Percentiles rank a stretch among this genome's conserved stretches.
These are phyloP conservation scores for Kuschelorhynchus macadamiae DNA, from an alignment of 2,888 invertebrate genomes.

Conservation along the genomic window DNA sequence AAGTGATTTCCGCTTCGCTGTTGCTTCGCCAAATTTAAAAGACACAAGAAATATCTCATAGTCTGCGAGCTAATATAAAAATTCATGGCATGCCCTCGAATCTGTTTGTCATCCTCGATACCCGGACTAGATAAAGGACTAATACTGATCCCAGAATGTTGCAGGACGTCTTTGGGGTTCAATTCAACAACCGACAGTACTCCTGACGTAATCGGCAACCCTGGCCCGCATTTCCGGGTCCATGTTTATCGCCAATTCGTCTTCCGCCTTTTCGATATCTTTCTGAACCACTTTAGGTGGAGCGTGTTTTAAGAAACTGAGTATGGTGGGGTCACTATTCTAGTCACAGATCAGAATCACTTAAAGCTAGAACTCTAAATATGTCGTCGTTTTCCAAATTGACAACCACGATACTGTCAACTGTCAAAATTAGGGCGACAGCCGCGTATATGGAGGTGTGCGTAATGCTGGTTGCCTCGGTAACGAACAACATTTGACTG, in stretches of 20 bases:
- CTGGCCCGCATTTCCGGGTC: slow-evolving; percentile 71
- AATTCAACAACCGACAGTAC: slow-evolving; percentile 64
- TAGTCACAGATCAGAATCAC: slow-evolving; percentile 71
- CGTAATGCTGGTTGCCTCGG: slow-evolving; percentile 72
- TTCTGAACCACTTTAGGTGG: slow-evolving; percentile 57
- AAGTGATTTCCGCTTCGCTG: slow-evolving; percentile 71
- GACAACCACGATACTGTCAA: slow-evolving; percentile 73
- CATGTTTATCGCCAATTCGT: slow-evolving; percentile 67
- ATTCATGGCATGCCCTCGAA: slow-evolving; percentile 58
- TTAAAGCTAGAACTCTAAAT: slow-evolving; percentile 72
- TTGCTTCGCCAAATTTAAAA: slow-evolving; percentile 71
- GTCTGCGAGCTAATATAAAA: slow-evolving; percentile 67
- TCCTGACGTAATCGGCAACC: slow-evolving; percentile 72
- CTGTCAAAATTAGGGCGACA: slow-evolving; percentile 73
- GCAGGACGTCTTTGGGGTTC: slow-evolving; percentile 57
- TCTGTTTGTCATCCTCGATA: slow-evolving; percentile 45
- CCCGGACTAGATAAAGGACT: slow-evolving; percentile 61
- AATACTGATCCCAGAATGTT: slow-evolving; percentile 63
- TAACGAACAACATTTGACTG: slow-evolving; percentile 69
- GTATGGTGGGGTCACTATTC: slow-evolving; percentile 70
- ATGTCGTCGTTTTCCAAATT: slow-evolving; percentile 73
- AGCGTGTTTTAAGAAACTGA: slow-evolving; percentile 69
- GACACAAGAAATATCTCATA: slow-evolving; percentile 71
- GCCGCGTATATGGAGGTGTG: slow-evolving; percentile 69
- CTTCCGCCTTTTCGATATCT: slow-evolving; percentile 56